Evolutionary conservation across 2,888 invertebrate genomes (phyloP).

Genomic region (Linyphia triangularis): DNA sequence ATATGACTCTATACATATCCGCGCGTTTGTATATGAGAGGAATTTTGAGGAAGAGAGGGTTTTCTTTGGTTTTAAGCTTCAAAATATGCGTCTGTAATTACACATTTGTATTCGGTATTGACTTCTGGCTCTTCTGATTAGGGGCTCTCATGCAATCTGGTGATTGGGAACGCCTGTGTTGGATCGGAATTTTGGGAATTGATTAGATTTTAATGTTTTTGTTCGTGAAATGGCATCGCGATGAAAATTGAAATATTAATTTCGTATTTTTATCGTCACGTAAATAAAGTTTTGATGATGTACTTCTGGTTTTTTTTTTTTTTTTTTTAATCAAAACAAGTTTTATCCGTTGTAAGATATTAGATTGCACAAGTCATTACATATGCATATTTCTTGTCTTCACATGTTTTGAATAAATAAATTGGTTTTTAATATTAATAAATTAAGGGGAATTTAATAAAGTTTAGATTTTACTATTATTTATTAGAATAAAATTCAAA

Average conservation of each 20-base stretch:
- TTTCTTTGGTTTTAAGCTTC: constrained; percentile 16
- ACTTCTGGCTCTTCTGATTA: neutral
- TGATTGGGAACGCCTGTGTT: neutral
- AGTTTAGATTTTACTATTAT: too few species aligned
- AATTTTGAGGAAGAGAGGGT: neutral
- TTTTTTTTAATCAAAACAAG: too few species aligned
- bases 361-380: too few species aligned
- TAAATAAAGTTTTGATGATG: too few species aligned
- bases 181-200: neutral
- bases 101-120: constrained; percentile 38
- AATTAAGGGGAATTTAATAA: too few species aligned
- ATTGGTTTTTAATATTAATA: too few species aligned
- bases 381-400: too few species aligned
- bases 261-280: too few species aligned
- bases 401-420: too few species aligned
- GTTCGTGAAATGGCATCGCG: neutral
- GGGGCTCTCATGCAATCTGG: neutral
- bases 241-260: neutral
- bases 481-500: too few species aligned
- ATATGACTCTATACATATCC: neutral
- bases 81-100: constrained; percentile 24
- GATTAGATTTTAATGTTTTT: neutral
- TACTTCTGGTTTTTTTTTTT: too few species aligned
- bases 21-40: neutral
- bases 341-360: too few species aligned